A percentile compares a stretch with the other conserved stretches of the same genome.
These are phyloP conservation scores for Trachops cirrhosus DNA, from an alignment of 2,797 vertebrate genomes.

Conservation along the genomic window DNA sequence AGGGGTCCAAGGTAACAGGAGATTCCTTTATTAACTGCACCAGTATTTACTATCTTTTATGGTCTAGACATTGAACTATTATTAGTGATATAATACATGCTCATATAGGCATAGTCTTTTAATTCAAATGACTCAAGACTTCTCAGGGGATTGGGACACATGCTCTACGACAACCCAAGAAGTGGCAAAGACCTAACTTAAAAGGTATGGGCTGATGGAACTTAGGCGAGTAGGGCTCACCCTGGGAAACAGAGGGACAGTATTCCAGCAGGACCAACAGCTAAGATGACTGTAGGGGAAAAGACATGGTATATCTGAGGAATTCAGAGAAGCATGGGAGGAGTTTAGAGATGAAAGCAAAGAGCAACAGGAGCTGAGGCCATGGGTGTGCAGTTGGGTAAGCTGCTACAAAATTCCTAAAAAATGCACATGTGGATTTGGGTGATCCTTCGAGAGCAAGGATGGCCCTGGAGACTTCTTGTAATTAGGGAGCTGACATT, in stretches of 20 bases:
- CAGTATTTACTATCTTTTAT: background rate
- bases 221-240: background rate
- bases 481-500: background rate
- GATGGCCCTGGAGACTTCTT: background rate
- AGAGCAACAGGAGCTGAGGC: background rate
- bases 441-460: background rate
- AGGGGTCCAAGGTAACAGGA: background rate
- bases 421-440: background rate
- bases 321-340: background rate
- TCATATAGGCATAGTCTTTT: background rate
- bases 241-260: background rate
- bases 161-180: background rate
- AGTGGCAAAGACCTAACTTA: background rate
- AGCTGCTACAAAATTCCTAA: background rate
- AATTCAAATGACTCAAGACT: background rate
- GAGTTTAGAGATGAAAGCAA: background rate
- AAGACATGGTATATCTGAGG: background rate
- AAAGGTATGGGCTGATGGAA: background rate
- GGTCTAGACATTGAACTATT: background rate
- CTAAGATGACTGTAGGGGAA: background rate
- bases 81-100: background rate
- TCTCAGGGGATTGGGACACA: background rate
- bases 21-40: background rate
- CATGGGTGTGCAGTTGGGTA: fast-evolving
- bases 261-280: background rate